Evolutionary conservation across 2,113 vertebrate genomes (phyloP).

Genomic region (Hylia prasina): DNA sequence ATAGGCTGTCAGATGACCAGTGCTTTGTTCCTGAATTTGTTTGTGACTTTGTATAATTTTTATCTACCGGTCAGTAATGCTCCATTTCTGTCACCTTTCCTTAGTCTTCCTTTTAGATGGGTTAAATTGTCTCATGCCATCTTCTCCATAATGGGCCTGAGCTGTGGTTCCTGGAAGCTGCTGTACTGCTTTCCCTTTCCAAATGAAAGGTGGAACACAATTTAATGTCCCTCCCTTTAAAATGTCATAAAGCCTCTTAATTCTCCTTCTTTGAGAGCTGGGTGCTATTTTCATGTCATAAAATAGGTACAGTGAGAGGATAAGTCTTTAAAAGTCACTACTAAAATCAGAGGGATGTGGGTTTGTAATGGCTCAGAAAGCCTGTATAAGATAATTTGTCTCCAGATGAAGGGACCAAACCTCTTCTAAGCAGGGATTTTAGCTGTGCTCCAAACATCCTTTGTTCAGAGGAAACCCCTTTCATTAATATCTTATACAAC

Average conservation of each 20-base stretch:
- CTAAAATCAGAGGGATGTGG: neutral
- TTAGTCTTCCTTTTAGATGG: neutral
- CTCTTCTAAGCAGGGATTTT: neutral
- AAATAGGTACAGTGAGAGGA: neutral
- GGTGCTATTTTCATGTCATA: neutral
- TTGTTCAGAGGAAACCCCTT: slow-evolving; percentile 15
- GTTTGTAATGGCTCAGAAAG: neutral
- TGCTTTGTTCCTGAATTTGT: neutral
- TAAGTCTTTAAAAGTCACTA: neutral
- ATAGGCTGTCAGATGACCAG: neutral
- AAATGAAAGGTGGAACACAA: neutral
- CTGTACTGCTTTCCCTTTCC: neutral
- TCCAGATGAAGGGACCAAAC: neutral
- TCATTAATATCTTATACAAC: neutral
- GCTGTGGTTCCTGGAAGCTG: neutral
- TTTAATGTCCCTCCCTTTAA: neutral
- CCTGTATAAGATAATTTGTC: neutral
- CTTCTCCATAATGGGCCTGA: neutral
- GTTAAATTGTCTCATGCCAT: neutral
- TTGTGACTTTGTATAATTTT: neutral
- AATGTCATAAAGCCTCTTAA: neutral
- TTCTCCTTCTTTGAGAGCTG: neutral
- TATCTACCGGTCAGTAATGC: neutral
- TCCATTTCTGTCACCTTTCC: neutral
- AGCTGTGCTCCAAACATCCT: slow-evolving; percentile 4